Conservation (phyloP, 2,113 vertebrate species). For the Strigops habroptila region DNA sequence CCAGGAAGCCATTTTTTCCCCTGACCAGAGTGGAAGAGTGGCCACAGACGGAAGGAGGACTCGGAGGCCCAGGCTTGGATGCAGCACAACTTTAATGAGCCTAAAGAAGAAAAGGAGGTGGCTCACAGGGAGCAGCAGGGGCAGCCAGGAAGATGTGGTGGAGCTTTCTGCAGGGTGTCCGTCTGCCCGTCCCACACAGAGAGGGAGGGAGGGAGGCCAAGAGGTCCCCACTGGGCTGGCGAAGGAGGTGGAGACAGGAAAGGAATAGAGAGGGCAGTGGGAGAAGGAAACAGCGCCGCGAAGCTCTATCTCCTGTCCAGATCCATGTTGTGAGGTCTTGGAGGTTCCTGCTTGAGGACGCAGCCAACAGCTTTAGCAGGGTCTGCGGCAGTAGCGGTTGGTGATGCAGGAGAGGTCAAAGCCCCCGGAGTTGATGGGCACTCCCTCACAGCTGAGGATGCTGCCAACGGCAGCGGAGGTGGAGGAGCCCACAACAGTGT, state of each 20-base stretch:
- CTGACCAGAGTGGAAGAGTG: neutral
- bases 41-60: neutral
- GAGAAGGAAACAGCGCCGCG: neutral
- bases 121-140: neutral
- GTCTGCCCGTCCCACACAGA: neutral
- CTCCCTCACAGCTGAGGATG: no score
- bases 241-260: neutral
- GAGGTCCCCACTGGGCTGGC: neutral
- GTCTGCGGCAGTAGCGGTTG: neutral
- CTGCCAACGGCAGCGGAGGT: no score
- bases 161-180: neutral
- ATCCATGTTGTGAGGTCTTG: accelerated
- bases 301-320: neutral
- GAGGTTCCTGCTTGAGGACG: accelerated
- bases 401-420: neutral
- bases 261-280: neutral
- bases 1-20: neutral
- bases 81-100: neutral
- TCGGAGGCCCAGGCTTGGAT: neutral
- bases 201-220: neutral
- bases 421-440: neutral
- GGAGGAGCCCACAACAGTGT: no score
- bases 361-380: neutral
- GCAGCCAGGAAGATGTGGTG: neutral
- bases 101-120: neutral